Conservation (phyloP, 2,113 vertebrate genomes). For the Melospiza melodia region DNA sequence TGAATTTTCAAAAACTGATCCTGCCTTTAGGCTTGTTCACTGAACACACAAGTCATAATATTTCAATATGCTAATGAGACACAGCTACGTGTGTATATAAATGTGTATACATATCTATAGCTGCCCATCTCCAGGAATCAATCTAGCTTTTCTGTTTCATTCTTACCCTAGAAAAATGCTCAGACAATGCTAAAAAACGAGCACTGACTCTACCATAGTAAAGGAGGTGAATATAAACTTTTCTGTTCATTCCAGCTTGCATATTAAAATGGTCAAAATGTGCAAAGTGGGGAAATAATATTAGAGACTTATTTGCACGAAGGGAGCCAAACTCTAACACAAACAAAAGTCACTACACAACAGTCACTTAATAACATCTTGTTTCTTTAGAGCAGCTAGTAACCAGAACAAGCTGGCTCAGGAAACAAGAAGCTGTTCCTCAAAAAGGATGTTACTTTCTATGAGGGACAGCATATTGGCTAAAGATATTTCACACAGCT, state of each 20-base stretch:
- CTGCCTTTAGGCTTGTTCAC: background rate
- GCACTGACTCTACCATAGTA: background rate
- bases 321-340: background rate
- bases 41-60: background rate
- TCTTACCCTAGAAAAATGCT: background rate
- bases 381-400: background rate
- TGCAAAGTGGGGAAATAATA: background rate
- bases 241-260: background rate
- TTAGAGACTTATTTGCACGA: background rate
- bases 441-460: background rate
- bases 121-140: background rate
- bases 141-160: background rate
- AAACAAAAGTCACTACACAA: background rate
- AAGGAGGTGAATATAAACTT: background rate
- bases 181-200: background rate
- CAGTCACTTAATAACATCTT: background rate
- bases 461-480: background rate
- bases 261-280: background rate
- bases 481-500: background rate
- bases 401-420: background rate
- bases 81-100: background rate
- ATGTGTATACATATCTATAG: background rate
- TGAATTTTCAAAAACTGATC: background rate
- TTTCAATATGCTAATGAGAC: background rate
- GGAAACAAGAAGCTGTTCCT: background rate